Evolutionary conservation across 2,888 invertebrate species (phyloP), one percentile per base, ranked within the genome.

Genomic region (Drosophila buzzatii): DNA sequence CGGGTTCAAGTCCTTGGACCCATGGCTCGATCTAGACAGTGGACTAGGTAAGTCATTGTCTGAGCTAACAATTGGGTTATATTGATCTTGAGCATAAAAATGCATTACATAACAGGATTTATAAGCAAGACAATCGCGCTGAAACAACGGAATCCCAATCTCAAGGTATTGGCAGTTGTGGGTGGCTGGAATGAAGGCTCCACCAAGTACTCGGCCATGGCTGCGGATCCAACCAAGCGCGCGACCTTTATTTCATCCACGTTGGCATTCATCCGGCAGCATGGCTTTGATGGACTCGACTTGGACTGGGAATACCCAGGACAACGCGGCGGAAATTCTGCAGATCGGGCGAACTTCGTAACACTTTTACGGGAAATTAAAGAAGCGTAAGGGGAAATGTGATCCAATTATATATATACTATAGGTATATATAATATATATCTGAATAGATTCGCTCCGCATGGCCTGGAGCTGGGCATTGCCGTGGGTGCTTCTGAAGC

Each of bases 101-200:
- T 37, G 35, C 49, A 7, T 23, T 10, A 42, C 0, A 47, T 27
- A 47, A 27, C 16, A 20, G 12, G 12, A 23, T 76, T 79, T 3
- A 86, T 39, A 39, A 74, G 65, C 27, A 75, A 82, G 42, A 71
- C 83, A 0, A 79, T 90, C 41, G 88, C 78, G 0, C 51, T 91
- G 39, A 91, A 90, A 66, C 49, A 77, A 4, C 47, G 8, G 3
- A 91, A 91, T 63, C 82, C 89, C 0, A 78, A 82, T 0, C 61
- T 91, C 0, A 97, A 97, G 92, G 96, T 97, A 0, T 93, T 97
- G 1, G 94, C 98, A 6, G 98, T 97, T 2, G 95, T 98, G 61
- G 99, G 98, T 12, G 98, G 98, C 0, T 98, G 98, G 98, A 98
- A 97, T 90, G 98, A 98, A 93, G 98, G 97, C 0, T 96, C 96